phyloP scores from a whole-genome alignment of 2,888 invertebrate species.

The Neoascia interrupta region DNA sequence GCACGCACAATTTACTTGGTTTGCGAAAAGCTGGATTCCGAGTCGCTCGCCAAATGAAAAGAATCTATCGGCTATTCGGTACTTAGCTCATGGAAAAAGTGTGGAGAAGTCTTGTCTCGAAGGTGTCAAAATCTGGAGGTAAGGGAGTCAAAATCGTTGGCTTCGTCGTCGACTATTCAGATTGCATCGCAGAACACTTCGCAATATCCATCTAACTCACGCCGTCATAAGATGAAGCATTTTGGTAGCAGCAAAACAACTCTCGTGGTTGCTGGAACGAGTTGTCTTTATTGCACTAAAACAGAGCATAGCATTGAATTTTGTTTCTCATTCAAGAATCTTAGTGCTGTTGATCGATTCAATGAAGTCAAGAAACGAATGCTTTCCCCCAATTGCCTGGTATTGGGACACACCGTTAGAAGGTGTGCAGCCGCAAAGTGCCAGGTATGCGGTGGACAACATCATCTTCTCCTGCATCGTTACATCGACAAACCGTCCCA shows the following conservation, averaged over 20 bases:
- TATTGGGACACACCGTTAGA: slow-evolving; percentile 18
- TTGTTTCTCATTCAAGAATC: slow-evolving; percentile 14
- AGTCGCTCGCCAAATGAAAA: slow-evolving; percentile 57
- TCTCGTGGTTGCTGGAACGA: slow-evolving; percentile 27
- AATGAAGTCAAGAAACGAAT: background rate
- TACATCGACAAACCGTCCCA: too few species aligned
- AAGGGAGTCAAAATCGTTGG: slow-evolving; percentile 28
- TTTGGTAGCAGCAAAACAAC: background rate
- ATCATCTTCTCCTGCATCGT: slow-evolving; percentile 11
- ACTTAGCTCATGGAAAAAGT: slow-evolving; percentile 33
- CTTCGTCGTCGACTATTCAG: background rate
- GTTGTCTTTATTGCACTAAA: slow-evolving; percentile 24
- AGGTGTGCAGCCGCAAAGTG: slow-evolving; percentile 9
- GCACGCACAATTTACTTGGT: slow-evolving; percentile 53
- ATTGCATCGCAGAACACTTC: background rate
- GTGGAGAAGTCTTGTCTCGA: slow-evolving; percentile 44
- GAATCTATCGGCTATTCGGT: slow-evolving; percentile 60
- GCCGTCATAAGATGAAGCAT: slow-evolving; percentile 2
- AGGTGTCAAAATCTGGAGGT: slow-evolving; percentile 52
- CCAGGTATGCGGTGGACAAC: background rate
- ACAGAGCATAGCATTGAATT: background rate
- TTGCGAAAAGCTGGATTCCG: slow-evolving; percentile 38
- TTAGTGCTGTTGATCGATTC: background rate
- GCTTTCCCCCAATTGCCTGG: slow-evolving; percentile 24
- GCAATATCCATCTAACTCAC: too few species aligned